Evolutionary conservation across 2,797 vertebrate genomes (phyloP), one percentile per base, ranked within the genome.

Genomic region (Girardinus metallicus): DNA sequence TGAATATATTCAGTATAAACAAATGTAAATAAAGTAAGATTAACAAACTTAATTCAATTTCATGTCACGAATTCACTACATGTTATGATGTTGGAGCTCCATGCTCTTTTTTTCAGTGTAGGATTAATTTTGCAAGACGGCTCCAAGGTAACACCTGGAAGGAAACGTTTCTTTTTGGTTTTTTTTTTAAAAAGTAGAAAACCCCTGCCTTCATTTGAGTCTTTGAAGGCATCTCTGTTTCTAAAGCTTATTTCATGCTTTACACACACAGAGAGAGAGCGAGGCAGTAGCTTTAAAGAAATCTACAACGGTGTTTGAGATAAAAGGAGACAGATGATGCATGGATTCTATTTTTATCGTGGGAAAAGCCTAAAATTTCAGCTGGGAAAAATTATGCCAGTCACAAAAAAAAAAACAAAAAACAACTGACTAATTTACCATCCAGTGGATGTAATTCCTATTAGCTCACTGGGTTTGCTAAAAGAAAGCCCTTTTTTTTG

Each of bases 221-320:
- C 87, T 93, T 92, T 93, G 84, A 94, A 91, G 89, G 87, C 76
- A 82, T 47, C 6, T 26, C 77, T 74, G 73, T 73, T 89, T 83
- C 80, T 83, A 79, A 85, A 82, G 77, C 80, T 77, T 80, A 86
- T 91, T 92, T 95, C 75, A 91, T 44, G 39, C 13, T 43, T 6
- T 4, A 51, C 49, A 23, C 18, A 51, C 49, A 47, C 46, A 15
- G 13, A 47, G 1, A 21, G 4, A 21, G 18, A 41, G 39, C n/a
- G 21, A 41, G 39, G 26, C 9, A 26, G 64, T 21, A 39, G 15
- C 21, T 10, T 39, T 5, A 41, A 13, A 68, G 1, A 68, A 26
- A 44, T 71, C 41, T 44, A 29, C 41, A 44, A 44, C 0, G 12
- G 12, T n/a, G 23, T 44, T n/a, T 15, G 68, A 68, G 36, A 43